Evolutionary conservation across 2,797 vertebrate genomes (phyloP), one percentile per base, ranked within the genome.

Genomic region (Anas capensis): DNA sequence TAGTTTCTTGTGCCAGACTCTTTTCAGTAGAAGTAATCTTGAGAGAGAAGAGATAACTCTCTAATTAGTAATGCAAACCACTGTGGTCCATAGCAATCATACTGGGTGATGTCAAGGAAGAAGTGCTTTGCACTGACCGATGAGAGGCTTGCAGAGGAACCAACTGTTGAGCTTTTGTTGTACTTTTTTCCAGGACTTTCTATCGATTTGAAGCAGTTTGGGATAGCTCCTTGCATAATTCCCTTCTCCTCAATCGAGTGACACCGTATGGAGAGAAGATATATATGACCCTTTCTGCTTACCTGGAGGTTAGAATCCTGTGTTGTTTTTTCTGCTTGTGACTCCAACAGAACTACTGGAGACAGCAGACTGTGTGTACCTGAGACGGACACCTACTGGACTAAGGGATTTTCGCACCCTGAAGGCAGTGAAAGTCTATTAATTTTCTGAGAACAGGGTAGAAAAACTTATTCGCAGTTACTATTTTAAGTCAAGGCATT

Each of bases 201-300:
- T 99, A 99, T 96, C 98, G 99, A 5, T 99, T 99, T 5, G 99
- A 99, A 97, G 99, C 99, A 0, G 99, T 99, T 86, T 99, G 99
- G 99, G 99, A 99, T 94, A 99, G 99, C 96, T 99, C 99, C 34
- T 97, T 99, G 86, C 99, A 99, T 95, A 99, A 99, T 97, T 99
- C 99, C 72, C 99, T 99, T 31, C 99, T 99, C 57, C 98, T 99
- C 53, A 99, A 99, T 96, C 97, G 99, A 53, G 99, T 99, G 90
- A 99, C 99, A 12, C 99, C 99, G 0, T 99, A 99, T 4, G 99
- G 99, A 95, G 99, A 99, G 97, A 99, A 99, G 98, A 99, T 99
- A 96, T 99, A 98, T 94, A 99, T 99, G 99, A 99, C 99, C 51
- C 96, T 99, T 88, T 99, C 99, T 29, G 99, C 99, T 19, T 99